Conservation (phyloP, 2,888 invertebrate species). For the Rhagonycha fulva region DNA sequence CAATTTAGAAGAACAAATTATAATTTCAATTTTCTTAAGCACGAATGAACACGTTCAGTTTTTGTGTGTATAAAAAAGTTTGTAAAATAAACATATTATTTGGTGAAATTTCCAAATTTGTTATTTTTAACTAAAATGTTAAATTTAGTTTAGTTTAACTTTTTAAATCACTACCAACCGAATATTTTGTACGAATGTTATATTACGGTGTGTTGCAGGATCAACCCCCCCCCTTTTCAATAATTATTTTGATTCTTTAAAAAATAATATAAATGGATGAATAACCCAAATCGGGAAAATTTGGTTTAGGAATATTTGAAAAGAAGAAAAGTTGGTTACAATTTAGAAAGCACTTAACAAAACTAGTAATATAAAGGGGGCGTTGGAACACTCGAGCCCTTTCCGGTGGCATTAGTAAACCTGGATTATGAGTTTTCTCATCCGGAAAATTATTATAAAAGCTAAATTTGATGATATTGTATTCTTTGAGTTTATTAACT, state of each 20-base stretch:
- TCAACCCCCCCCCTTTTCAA: too few relatives aligned
- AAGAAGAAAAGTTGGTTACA: background rate
- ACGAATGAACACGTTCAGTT: background rate
- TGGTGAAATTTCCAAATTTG: background rate
- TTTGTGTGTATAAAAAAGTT: background rate
- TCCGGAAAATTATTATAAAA: background rate
- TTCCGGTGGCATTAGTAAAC: background rate
- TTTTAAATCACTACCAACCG: too few relatives aligned
- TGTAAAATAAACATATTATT: background rate
- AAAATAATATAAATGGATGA: too few relatives aligned
- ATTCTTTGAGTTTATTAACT: background rate
- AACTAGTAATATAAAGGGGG: background rate
- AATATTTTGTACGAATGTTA: too few relatives aligned
- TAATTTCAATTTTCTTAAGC: background rate
- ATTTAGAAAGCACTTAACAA: background rate
- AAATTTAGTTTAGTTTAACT: background rate
- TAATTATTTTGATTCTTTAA: too few relatives aligned
- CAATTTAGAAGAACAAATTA: background rate
- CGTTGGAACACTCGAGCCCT: background rate
- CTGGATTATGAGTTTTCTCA: background rate
- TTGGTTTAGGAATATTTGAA: background rate
- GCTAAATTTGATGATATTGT: background rate
- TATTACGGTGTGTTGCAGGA: too few relatives aligned
- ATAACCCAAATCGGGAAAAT: too few relatives aligned
- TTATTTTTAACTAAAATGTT: background rate